Conservation (phyloP, 2,113 vertebrate species). For the Daboia siamensis region DNA sequence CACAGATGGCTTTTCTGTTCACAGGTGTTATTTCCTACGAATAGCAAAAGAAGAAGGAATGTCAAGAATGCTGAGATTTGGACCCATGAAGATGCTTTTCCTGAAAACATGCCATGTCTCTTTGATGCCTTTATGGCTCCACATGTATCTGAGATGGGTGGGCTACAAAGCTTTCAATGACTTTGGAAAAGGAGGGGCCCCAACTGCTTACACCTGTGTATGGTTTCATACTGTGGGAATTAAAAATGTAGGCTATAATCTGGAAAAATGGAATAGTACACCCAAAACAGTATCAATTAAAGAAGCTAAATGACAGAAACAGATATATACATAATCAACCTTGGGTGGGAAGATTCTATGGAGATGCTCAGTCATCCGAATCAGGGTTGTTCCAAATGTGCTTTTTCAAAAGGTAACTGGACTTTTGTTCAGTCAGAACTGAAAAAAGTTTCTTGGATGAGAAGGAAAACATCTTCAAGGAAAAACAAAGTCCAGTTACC, state of each 20-base stretch:
- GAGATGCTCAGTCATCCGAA: not conserved
- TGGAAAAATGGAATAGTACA: not conserved
- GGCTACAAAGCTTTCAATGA: not conserved
- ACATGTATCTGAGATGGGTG: not conserved
- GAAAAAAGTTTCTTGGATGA: not conserved
- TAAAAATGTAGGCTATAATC: not conserved
- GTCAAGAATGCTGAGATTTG: not conserved
- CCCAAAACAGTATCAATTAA: not conserved
- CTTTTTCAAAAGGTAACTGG: not conserved
- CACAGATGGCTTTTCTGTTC: not conserved
- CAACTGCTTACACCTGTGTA: not conserved
- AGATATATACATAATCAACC: not conserved
- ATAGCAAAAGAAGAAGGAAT: not conserved
- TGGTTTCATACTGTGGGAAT: not conserved
- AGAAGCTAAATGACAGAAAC: not conserved
- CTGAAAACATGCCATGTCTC: not conserved
- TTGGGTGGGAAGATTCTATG: not conserved
- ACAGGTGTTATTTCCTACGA: not conserved
- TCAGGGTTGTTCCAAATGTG: not conserved
- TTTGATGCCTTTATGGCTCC: not conserved
- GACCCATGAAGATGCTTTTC: not conserved
- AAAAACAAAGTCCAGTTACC: not conserved
- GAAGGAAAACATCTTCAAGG: not conserved
- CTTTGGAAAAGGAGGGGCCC: not conserved
- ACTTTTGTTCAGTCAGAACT: not conserved